Evolutionary conservation across 2,888 invertebrate species (phyloP), one percentile per base, ranked within the genome.

Genomic region (Alviniconcha strummeri): DNA sequence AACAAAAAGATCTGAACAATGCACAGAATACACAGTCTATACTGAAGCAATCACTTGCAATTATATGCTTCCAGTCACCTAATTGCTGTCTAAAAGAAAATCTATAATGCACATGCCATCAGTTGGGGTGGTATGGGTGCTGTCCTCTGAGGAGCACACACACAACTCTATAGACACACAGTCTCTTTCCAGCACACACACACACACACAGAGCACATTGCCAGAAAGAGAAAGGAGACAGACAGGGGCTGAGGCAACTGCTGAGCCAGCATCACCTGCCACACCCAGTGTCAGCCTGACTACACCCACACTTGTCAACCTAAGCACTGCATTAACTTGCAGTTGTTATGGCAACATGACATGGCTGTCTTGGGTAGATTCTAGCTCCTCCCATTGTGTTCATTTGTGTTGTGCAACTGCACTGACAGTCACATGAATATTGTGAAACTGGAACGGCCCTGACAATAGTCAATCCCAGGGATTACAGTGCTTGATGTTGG

Each of bases 231-330:
- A 36, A 36, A 36, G 36, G 36, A 36, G 36, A 3, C 36, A 36
- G 36, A 36, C 36, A 36, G 36, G 36, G 36, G 36, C 36, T 36
- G 36, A 36, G 64, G 72, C 52, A 72, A 52, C 3, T 36, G 72
- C 52, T 36, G 72, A 36, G 72, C 72, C 11, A 8, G 19, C 36
- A 8, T 76, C 55, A 76, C 56, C 55, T 11, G 76, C 76, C 76
- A 76, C 76, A 55, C 76, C 76, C 76, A 76, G 56, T 55, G 36
- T 55, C 17, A 36, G 36, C 36, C 3, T 36, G 36, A 36, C 36
- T 36, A n/a, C 54, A 56, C 76, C 76, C 55, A 76, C 76, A 76
- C 56, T 55, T 76, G 76, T 72, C 69, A 17, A 6, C n/a, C 6
- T 7, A 17, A 6, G 36, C 9, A 0, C 4, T n/a, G 5, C 72